Evolutionary conservation across 2,888 invertebrate species (phyloP).

Genomic region (Brenthis hecate): DNA sequence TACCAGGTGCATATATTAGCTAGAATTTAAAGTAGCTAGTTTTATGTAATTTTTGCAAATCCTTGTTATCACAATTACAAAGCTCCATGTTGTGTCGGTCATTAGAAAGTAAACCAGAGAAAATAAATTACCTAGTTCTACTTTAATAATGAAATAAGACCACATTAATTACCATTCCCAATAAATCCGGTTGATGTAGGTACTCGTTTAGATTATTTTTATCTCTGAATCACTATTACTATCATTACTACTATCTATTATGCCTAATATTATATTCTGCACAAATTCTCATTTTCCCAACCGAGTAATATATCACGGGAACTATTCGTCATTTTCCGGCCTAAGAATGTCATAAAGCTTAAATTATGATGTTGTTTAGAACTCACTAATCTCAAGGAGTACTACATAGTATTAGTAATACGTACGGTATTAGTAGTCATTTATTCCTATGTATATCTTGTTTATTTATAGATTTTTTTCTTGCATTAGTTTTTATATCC

Average conservation of each 20-base stretch:
- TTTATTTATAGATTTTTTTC: too few species aligned
- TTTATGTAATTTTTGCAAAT: background rate
- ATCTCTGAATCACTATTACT: background rate
- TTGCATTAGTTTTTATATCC: too few species aligned
- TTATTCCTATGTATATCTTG: too few species aligned
- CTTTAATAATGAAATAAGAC: slow-evolving; percentile 19
- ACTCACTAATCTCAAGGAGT: too few species aligned
- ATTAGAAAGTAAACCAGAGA: slow-evolving; percentile 15
- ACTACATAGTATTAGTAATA: too few species aligned
- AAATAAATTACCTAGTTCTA: slow-evolving; percentile 23
- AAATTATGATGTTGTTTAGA: too few species aligned
- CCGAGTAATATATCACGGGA: too few species aligned
- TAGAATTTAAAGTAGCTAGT: too few species aligned
- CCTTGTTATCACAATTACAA: background rate
- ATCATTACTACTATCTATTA: background rate
- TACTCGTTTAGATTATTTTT: background rate
- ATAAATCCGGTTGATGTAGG: slow-evolving; percentile 9
- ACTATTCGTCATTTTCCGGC: too few species aligned
- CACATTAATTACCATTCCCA: slow-evolving; percentile 13
- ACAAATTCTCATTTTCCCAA: background rate
- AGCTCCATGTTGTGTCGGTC: background rate
- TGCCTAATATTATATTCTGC: background rate
- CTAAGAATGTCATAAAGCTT: too few species aligned
- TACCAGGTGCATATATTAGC: too few species aligned
- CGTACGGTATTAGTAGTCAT: too few species aligned